A percentile compares a stretch with the other conserved stretches of the same genome.
These are phyloP conservation scores for Atta cephalotes DNA, from an alignment of 1,140 invertebrate species.

Conservation along the genomic window DNA sequence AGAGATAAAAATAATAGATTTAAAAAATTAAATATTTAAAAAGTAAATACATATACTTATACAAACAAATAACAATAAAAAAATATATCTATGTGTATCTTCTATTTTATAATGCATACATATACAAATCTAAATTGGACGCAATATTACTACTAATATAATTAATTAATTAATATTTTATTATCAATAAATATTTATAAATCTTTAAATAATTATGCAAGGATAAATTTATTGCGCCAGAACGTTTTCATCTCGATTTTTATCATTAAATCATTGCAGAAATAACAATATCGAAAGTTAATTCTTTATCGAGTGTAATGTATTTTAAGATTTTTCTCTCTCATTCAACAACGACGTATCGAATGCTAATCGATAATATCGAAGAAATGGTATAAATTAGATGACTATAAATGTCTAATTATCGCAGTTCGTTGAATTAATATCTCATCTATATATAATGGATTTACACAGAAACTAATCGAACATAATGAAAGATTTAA, in stretches of 20 bases:
- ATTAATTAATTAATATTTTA: constrained; percentile 31
- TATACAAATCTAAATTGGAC: neutral
- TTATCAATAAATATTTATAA: constrained; percentile 49
- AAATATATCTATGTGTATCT: neutral
- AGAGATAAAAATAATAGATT: too few relatives aligned
- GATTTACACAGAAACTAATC: constrained; percentile 14
- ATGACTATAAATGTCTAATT: constrained; percentile 39
- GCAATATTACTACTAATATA: neutral
- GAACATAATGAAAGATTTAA: constrained; percentile 23
- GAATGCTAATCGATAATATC: constrained; percentile 20
- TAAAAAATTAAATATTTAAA: too few relatives aligned
- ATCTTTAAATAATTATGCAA: constrained; percentile 6
- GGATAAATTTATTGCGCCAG: constrained; percentile 8
- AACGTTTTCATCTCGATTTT: constrained; percentile 39
- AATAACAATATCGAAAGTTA: constrained; percentile 40
- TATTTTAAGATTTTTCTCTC: constrained; percentile 33
- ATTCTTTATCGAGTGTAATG: constrained; percentile 24
- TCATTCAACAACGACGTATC: constrained; percentile 23
- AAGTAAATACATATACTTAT: neutral
- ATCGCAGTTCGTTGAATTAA: constrained; percentile 19
- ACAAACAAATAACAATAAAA: neutral
- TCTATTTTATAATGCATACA: neutral
- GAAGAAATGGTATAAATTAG: constrained; percentile 49
- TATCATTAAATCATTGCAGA: constrained; percentile 44
- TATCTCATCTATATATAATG: constrained; percentile 13